Evolutionary conservation across 2,888 invertebrate species (phyloP).

Genomic region (Diploptera punctata): DNA sequence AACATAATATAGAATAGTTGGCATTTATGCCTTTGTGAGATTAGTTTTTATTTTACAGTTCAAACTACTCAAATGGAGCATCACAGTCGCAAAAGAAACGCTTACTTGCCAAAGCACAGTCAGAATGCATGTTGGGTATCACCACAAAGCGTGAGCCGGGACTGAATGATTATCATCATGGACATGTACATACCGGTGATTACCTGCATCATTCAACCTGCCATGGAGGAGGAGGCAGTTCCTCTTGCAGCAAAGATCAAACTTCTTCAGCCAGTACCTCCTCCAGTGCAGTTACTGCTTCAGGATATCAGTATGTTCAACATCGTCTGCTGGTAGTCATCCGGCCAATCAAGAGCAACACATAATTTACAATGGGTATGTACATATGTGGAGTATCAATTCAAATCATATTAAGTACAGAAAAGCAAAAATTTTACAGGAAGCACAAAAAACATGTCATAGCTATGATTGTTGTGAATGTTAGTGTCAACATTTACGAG

Average conservation of each 20-base stretch:
- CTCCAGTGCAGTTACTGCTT: background rate
- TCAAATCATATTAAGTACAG: too few species aligned
- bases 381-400: too few species aligned
- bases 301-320: slow-evolving; percentile 54
- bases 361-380: slow-evolving; percentile 55
- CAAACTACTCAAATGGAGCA: slow-evolving; percentile 54
- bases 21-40: too few species aligned
- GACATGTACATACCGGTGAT: slow-evolving; percentile 50
- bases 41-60: slow-evolving; percentile 26
- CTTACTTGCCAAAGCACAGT: slow-evolving; percentile 85
- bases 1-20: too few species aligned
- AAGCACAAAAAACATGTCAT: too few species aligned
- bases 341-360: slow-evolving; percentile 56
- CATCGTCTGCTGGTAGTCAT: slow-evolving; percentile 40
- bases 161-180: slow-evolving; percentile 56
- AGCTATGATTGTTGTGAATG: too few species aligned
- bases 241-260: slow-evolving; percentile 9
- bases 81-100: slow-evolving; percentile 90
- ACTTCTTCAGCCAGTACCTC: slow-evolving; percentile 6
- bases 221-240: slow-evolving; percentile 6
- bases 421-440: too few species aligned
- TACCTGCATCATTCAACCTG: slow-evolving; percentile 28
- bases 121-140: slow-evolving; percentile 61
- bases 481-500: too few species aligned
- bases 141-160: slow-evolving; percentile 49